Evolutionary conservation across 2,888 invertebrate genomes (phyloP), one percentile per base, ranked within the genome.

Genomic region (Nineta flava): DNA sequence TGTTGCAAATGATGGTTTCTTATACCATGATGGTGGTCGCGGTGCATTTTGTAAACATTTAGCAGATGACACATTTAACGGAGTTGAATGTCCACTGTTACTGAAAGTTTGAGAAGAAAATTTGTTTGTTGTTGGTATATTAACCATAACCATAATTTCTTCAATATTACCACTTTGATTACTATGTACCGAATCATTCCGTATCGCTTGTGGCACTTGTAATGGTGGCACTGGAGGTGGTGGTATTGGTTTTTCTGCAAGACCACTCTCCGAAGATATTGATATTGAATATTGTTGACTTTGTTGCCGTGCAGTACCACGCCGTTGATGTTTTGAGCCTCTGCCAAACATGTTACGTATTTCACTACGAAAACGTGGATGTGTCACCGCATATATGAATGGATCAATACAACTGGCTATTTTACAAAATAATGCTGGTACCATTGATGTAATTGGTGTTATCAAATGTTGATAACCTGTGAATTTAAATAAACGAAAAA

Each of bases 321-420:
- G 57, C 38, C 31, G 52, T 54, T 41, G 26, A 35, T 42, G 34
- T 19, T n/a, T 46, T 32, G 10, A 47, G 17, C 40, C 40, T 48
- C 61, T 65, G 50, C 60, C 66, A 42, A 74, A 59, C 48, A 74
- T 58, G 53, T 70, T 70, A 52, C 66, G 64, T 21, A 77, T 66
- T 61, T 83, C 84, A 53, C 72, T 71, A 48, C 79, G 76, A 65
- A 84, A 85, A 58, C 75, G 77, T 0, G 87, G 87, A 70, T 88
- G 87, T 2, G 81, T 85, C 40, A 85, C 76, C 5, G 85, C 81
- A 61, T 86, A 86, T 52, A 86, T 72, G 59, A 84, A 85, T 0
- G 88, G 87, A 66, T 90, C 85, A 52, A 86, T 73, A 60, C 86
- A 85, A 38, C 86, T 83, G 0, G 87, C 83, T 0, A 81, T 77